Evolutionary conservation across 2,888 invertebrate species (phyloP).

Genomic region (Rhagonycha fulva): DNA sequence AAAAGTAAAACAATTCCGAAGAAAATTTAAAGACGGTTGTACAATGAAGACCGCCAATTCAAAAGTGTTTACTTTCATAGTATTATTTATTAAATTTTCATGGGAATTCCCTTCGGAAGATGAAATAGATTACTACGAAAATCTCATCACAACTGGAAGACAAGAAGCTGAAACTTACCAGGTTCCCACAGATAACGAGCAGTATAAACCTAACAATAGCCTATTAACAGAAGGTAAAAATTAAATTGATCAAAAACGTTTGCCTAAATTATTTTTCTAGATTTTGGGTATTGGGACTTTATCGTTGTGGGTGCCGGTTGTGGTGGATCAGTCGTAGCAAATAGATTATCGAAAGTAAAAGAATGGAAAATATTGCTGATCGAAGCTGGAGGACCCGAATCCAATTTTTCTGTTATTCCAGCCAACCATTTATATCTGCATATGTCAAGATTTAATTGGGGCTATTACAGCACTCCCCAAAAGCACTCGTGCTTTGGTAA

Average conservation of each 20-base stretch:
- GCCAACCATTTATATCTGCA: not conserved
- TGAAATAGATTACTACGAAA: not conserved
- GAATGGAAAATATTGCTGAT: slow-evolving; percentile 67
- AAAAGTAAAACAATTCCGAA: too few species aligned
- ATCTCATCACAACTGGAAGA: not conserved
- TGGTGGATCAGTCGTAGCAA: slow-evolving; percentile 67
- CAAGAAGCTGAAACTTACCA: not conserved
- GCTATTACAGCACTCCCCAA: not conserved
- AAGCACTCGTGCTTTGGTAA: slow-evolving; percentile 6
- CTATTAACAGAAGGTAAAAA: not conserved
- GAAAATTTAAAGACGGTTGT: too few species aligned
- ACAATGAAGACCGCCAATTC: too few species aligned
- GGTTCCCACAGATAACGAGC: not conserved
- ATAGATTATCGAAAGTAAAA: slow-evolving; percentile 66
- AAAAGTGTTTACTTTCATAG: not conserved
- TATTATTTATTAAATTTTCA: not conserved
- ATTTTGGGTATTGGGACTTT: slow-evolving; percentile 60
- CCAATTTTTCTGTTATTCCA: slow-evolving; percentile 6
- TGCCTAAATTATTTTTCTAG: not conserved
- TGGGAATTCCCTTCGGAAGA: not conserved
- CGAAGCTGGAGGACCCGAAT: slow-evolving; percentile 62
- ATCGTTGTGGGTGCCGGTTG: slow-evolving; percentile 71
- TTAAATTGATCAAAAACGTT: not conserved
- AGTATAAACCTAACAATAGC: not conserved
- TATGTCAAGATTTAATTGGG: slow-evolving; percentile 4